Evolutionary conservation across 2,113 vertebrate species (phyloP).

Genomic region (Pristiophorus japonicus): DNA sequence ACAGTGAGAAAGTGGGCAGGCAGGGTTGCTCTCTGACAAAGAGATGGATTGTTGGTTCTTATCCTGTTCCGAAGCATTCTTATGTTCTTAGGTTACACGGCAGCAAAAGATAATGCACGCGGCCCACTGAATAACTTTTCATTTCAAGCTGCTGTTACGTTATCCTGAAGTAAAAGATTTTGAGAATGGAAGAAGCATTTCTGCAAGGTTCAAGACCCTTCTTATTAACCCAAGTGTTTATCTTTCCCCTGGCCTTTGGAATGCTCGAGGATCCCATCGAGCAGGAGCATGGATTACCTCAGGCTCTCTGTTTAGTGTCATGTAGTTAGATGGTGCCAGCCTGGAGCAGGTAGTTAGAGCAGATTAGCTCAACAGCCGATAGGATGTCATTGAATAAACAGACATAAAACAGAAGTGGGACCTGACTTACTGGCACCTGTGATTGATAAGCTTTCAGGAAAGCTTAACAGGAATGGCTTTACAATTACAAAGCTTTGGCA

Average conservation of each 20-base stretch:
- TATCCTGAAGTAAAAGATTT: neutral
- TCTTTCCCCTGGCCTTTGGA: neutral
- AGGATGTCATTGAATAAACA: neutral
- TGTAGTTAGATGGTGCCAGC: neutral
- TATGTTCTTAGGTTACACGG: neutral
- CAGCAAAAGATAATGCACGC: neutral
- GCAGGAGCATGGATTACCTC: neutral
- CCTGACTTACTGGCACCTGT: neutral
- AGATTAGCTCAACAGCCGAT: neutral
- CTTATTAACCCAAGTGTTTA: neutral
- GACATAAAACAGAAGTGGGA: neutral
- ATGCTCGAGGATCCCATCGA: neutral
- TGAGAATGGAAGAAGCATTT: neutral
- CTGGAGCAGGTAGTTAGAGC: neutral
- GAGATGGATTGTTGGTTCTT: neutral
- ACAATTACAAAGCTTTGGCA: neutral
- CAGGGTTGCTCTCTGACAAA: neutral
- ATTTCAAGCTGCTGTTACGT: neutral
- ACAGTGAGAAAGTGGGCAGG: neutral
- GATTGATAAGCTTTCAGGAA: neutral
- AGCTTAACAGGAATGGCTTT: neutral
- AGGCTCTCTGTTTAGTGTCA: neutral
- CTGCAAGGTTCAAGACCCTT: neutral
- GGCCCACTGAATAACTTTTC: neutral
- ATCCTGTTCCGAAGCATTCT: neutral